A percentile compares a stretch with the other conserved stretches of the same genome.
phyloP scores from a whole-genome alignment of 2,888 invertebrate species.

The Macrostomum cliftonense region DNA sequence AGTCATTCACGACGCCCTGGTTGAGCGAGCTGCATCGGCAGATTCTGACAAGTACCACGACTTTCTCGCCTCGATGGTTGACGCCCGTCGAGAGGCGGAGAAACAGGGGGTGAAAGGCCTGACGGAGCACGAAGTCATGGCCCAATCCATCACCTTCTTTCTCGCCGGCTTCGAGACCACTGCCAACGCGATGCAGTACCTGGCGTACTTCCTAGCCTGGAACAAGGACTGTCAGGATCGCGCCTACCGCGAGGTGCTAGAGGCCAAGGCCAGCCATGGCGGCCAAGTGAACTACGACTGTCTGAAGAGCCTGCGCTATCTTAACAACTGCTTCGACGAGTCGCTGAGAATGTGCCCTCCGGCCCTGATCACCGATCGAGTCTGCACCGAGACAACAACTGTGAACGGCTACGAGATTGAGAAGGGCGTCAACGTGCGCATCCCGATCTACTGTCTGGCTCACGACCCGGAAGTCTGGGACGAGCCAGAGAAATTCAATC shows the following conservation, averaged over 20 bases:
- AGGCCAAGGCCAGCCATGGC: neutral
- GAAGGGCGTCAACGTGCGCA: no score
- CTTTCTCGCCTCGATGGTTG: neutral
- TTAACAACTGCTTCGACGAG: neutral
- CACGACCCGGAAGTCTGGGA: no score
- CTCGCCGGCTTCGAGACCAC: conserved; percentile 1
- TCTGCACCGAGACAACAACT: neutral
- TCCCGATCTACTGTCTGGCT: no score
- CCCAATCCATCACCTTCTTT: neutral
- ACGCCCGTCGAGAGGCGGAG: neutral
- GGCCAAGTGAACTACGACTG: no score
- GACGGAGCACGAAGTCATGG: neutral
- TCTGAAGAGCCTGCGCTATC: neutral
- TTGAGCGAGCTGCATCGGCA: no score
- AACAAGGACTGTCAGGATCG: neutral
- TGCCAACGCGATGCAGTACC: neutral
- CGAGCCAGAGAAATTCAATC: no score
- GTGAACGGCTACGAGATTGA: no score
- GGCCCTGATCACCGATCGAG: neutral
- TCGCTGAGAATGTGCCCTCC: neutral
- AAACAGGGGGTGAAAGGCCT: neutral
- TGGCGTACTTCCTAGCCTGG: neutral
- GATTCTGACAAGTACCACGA: neutral
- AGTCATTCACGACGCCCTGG: no score
- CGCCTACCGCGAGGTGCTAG: neutral